Percentiles rank a stretch among this genome's conserved stretches.
Evolutionary conservation across 1,140 invertebrate genomes (phyloP).

Genomic region (Lithobius niger): DNA sequence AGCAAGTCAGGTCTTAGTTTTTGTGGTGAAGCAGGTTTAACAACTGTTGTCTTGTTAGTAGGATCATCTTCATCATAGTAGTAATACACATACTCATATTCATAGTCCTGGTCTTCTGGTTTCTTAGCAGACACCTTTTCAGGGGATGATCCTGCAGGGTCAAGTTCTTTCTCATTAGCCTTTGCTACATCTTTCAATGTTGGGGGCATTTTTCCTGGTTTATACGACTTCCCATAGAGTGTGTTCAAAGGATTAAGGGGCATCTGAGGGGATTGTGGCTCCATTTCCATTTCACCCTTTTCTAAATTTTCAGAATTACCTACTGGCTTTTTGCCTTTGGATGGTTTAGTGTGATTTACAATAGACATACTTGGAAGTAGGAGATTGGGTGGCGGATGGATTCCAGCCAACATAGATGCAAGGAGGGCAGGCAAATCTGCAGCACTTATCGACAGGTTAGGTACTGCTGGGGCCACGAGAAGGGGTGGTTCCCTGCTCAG

Average conservation of each 20-base stretch:
- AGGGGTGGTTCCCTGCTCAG: background rate
- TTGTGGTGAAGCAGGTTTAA: background rate
- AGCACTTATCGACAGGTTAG: background rate
- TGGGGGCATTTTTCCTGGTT: background rate
- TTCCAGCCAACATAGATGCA: background rate
- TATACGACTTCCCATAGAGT: background rate
- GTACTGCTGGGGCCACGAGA: background rate
- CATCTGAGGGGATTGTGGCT: background rate
- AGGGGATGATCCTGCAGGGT: constrained; percentile 1
- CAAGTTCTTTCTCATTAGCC: background rate
- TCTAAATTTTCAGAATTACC: too few relatives aligned
- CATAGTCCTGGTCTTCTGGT: constrained; percentile 7
- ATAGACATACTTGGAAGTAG: background rate
- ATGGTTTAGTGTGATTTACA: background rate
- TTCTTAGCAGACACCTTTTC: background rate
- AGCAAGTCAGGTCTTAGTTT: background rate
- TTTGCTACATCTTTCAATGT: background rate
- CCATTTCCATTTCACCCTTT: too few relatives aligned
- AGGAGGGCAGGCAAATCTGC: background rate
- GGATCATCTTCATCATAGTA: constrained; percentile 5
- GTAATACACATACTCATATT: constrained; percentile 11
- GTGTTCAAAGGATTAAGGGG: background rate
- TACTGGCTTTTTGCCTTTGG: background rate
- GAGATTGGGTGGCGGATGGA: background rate
- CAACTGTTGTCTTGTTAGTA: background rate